Conservation (phyloP, 2,797 vertebrate species). For the Hydrocynus forskahlii region DNA sequence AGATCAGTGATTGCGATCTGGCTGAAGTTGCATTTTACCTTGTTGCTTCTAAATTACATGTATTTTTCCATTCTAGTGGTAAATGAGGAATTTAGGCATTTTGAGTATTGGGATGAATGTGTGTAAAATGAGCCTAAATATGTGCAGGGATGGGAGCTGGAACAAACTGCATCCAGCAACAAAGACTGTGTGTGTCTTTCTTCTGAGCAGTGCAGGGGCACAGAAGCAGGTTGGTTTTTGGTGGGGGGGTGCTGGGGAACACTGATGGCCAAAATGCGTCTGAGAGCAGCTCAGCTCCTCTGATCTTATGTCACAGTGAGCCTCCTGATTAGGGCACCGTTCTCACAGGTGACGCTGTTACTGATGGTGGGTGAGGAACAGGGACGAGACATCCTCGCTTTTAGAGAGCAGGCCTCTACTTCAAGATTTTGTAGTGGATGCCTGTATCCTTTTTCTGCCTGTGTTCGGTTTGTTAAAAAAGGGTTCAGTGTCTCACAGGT, state of each 20-base stretch:
- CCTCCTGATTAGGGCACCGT: constrained; percentile 19
- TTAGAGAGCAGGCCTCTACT: constrained; percentile 4
- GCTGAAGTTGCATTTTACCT: neutral
- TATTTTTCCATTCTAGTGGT: no score
- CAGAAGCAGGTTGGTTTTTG: constrained; percentile 2
- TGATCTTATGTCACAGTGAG: constrained; percentile 37
- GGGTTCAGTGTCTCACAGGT: neutral
- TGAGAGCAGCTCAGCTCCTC: constrained; percentile 22
- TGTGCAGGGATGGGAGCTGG: constrained; percentile 5
- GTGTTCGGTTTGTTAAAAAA: neutral
- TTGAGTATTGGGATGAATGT: no score
- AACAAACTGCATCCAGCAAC: neutral
- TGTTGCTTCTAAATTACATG: neutral
- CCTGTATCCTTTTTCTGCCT: neutral
- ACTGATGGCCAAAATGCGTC: constrained; percentile 35
- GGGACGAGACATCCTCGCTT: constrained; percentile 11
- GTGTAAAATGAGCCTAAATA: neutral
- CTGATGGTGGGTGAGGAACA: constrained; percentile 34
- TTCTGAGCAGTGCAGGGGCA: neutral
- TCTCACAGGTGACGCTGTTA: constrained; percentile 37
- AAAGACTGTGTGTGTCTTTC: neutral
- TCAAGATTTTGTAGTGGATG: neutral
- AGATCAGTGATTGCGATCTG: no score
- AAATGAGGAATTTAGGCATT: constrained; percentile 3
- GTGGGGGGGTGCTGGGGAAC: constrained; percentile 4